Base-by-base conservation (phyloP, 2,113 vertebrate species). In the Callopanchax toddi region DNA sequence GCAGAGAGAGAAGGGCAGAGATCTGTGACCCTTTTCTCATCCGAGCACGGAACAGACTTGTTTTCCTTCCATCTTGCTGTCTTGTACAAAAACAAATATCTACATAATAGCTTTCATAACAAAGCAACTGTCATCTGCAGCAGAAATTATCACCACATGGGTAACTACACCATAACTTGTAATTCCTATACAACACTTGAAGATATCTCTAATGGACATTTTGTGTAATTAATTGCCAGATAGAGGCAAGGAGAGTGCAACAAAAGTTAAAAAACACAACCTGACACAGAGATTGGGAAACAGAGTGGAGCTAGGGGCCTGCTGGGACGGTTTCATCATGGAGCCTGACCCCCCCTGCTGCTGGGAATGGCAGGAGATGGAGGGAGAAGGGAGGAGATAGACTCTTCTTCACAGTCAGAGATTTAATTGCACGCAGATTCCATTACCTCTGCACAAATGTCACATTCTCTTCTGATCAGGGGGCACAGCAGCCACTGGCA, bases 401-500 rank as follows among this genome's bases (percentile, higher is more conserved):
- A 83, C 90, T 90, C 91, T 86, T 92, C 91, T 92, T 92, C 92
- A 87, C 89, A 93, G 90, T 90, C 91, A 90, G 93, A 88, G 93
- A 92, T 95, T 93, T 89, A 90, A 92, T 94, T 95, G 94, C 93
- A 91, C 90, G 91, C 89, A 89, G 92, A 96, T 96, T 95, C 94
- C 93, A 97, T 97, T 95, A 95, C 93, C 91, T 92, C 92, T 85
- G 92, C 78, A 89, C 93, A 95, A 98, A 96, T 95, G 95, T 94
- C 95, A 95, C 91, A 90, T 94, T 96, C 94, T 94, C 94, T 96
- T 93, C 92, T 94, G 92, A 96, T 95, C 94, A 93, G 93, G 92
- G 93, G 92, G 91, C 93, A 92, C 84, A 86, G 74, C 93, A 91
- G 91, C 93, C 91, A 94, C 93, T 90, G 91, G 92, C 91, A 93